Percentiles rank a stretch among this genome's conserved stretches.
phyloP scores from a whole-genome alignment of 2,888 invertebrate genomes.

The Tholera decimalis region DNA sequence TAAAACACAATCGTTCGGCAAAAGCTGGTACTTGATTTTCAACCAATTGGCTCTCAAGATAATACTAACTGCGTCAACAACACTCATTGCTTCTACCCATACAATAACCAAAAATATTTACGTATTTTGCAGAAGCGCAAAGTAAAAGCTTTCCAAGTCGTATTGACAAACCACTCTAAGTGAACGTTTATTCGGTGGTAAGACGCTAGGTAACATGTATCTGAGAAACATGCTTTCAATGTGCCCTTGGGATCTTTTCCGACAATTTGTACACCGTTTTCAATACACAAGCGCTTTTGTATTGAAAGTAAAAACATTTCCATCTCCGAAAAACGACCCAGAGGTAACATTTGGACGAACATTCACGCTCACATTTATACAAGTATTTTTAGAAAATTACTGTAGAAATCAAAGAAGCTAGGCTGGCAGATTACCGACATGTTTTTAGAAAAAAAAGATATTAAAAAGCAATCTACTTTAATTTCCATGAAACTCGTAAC shows the following conservation, averaged over 20 bases:
- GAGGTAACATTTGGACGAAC: conserved; percentile 63
- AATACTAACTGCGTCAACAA: conserved; percentile 14
- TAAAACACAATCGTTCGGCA: conserved; percentile 15
- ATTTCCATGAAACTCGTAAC: conserved; percentile 68
- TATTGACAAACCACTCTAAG: conserved; percentile 84
- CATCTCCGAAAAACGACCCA: conserved; percentile 64
- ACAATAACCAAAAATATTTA: conserved; percentile 44
- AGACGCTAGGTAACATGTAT: conserved; percentile 72
- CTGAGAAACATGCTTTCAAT: conserved; percentile 72
- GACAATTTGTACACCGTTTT: conserved; percentile 69
- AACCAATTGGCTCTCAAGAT: conserved; percentile 1
- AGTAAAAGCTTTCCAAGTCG: conserved; percentile 77
- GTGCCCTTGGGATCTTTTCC: conserved; percentile 69
- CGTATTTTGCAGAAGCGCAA: conserved; percentile 65
- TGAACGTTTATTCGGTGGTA: conserved; percentile 76
- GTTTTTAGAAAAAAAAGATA: conserved; percentile 54
- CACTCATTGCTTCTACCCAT: conserved; percentile 30
- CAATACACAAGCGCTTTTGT: conserved; percentile 68
- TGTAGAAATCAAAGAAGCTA: conserved; percentile 15
- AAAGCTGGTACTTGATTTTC: conserved; percentile 22
- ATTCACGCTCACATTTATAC: conserved; percentile 29
- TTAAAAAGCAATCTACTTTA: conserved; percentile 71
- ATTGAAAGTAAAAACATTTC: conserved; percentile 69
- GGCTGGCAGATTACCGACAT: conserved; percentile 49
- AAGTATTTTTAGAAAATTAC: conserved; percentile 25